Percentiles rank a stretch among this genome's conserved stretches.
Conservation (phyloP, 2,113 vertebrate species). For the Heloderma charlesbogerti region DNA sequence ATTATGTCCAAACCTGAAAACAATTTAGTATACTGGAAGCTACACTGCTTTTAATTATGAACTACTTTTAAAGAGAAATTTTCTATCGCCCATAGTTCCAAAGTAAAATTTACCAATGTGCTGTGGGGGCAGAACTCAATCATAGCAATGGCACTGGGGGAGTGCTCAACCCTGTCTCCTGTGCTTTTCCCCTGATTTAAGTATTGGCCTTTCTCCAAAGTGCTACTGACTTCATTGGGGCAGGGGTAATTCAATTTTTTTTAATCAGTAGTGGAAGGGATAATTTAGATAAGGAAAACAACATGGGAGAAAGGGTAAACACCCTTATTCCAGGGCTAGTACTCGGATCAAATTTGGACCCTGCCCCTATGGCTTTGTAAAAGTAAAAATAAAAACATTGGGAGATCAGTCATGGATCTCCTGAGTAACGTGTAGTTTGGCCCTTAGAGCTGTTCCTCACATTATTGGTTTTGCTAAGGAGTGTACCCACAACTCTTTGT, state of each 20-base stretch:
- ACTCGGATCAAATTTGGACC: not conserved
- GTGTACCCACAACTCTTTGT: not conserved
- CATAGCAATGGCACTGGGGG: not conserved
- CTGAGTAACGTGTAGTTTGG: not conserved
- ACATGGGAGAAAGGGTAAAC: not conserved
- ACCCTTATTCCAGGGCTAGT: not conserved
- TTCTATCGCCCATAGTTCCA: no score
- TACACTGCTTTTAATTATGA: no score
- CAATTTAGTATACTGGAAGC: no score
- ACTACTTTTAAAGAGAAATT: no score
- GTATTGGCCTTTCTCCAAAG: not conserved
- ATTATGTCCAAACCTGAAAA: no score
- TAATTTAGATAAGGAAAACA: not conserved
- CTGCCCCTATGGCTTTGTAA: not conserved
- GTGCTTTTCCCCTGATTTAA: not conserved
- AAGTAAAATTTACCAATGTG: no score
- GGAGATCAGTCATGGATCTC: not conserved
- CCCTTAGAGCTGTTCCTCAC: not conserved
- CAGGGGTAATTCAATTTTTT: not conserved
- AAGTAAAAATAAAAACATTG: not conserved
- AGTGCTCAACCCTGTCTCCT: no score
- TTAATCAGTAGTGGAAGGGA: not conserved
- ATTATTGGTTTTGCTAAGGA: not conserved
- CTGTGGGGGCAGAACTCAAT: not conserved
- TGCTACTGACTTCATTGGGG: not conserved